These are phyloP conservation scores for Lutraria lutraria DNA, from an alignment of 2,888 invertebrate genomes.

Conservation along the genomic window DNA sequence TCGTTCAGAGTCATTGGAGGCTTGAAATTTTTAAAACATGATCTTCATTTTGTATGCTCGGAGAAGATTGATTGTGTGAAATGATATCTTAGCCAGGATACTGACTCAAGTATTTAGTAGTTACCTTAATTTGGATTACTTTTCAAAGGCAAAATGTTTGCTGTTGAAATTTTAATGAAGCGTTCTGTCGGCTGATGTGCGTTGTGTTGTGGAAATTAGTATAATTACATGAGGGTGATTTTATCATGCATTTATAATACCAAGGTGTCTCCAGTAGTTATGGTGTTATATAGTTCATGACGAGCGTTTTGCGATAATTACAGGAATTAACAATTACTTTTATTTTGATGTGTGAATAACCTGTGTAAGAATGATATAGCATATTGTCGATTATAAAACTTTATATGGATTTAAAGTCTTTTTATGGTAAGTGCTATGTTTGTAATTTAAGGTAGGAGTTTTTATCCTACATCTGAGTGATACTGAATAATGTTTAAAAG, in stretches of 20 bases:
- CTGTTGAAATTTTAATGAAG: constrained; percentile 38
- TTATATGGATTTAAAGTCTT: constrained; percentile 3
- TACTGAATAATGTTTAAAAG: constrained; percentile 15
- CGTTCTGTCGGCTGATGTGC: constrained; percentile 2
- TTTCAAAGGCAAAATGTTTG: constrained; percentile 34
- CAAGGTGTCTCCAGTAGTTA: neutral
- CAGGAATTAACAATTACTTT: constrained; percentile 8
- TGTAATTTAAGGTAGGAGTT: constrained; percentile 24
- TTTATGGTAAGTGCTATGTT: constrained; percentile 18
- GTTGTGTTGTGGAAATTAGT: constrained; percentile 27
- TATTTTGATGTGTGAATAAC: constrained; percentile 5
- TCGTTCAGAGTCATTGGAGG: constrained; percentile 9
- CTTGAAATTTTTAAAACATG: constrained; percentile 30
- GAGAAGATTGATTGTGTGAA: constrained; percentile 24
- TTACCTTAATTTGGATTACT: constrained; percentile 28
- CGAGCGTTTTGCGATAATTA: neutral
- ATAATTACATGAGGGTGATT: constrained; percentile 12
- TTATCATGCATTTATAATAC: constrained; percentile 23
- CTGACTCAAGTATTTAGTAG: neutral
- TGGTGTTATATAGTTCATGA: constrained; percentile 24
- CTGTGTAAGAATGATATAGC: neutral
- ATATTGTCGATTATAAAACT: neutral
- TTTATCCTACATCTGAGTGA: neutral
- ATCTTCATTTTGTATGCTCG: constrained; percentile 3
- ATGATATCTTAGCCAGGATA: constrained; percentile 39